Base-by-base conservation (phyloP, 37 sponge, comb jelly and placozoan species). In the Bolinopsis microptera region DNA sequence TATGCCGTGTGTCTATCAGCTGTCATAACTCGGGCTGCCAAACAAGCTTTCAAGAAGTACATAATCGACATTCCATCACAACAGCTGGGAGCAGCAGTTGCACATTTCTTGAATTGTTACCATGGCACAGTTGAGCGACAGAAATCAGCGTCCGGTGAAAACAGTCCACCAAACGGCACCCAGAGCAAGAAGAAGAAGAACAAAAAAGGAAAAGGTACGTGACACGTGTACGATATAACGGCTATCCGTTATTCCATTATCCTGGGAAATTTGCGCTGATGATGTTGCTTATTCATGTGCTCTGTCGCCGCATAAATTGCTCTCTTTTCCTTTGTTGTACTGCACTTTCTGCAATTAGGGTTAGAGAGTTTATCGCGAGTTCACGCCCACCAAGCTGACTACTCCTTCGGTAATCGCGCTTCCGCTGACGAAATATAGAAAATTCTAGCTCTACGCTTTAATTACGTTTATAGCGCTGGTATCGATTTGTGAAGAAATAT, bases 41-140 rank as follows among this genome's bases (percentile, higher is more conserved):
- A 96, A 93, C 94, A 95, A 69, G 83, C 75, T 34, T 92, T 97
- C 39, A 93, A 95, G 31, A 74, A 92, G 76, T 31, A 95, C 82
- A 80, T 80, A 2, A 80, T 80, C 34, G 82, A 80, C 82, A 80
- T 80, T 30, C 82, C 82, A 5, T 18, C 83, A n/a, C 94, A 95
- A 38, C 83, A 70, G 72, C 69, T 93, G 0, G 92, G 94, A 30
- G 96, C 41, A 23, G 94, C 93, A 1, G 77, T 96, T 21, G 94
- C 94, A 25, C 96, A 97, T 94, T 95, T 96, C 86, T 90, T 97
- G 35, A 97, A 97, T 93, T 97, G 96, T 70, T 93, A 95, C 69
- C 93, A 69, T 35, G 92, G 82, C 39, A 39, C 35, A 5, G 39
- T 76, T 26, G 93, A 77, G 30, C 21, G 48, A 38, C 93, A 76